Base-by-base conservation (phyloP, 2,888 invertebrate genomes). In the Callosobruchus maculatus region DNA sequence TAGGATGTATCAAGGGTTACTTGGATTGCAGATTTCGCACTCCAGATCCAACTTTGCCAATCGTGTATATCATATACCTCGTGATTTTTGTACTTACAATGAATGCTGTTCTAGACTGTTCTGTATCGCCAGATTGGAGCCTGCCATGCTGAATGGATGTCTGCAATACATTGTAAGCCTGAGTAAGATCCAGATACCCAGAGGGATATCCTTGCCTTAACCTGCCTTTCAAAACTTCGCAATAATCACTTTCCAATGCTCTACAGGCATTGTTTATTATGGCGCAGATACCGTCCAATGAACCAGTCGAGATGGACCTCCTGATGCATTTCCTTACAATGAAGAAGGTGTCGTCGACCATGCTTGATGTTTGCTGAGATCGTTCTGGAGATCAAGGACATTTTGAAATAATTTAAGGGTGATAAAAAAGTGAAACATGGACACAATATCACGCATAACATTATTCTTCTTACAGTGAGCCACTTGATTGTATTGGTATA, bases 311-410 rank as follows among this genome's bases (percentile, higher is more conserved):
- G 79, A 97, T 89, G n/a, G 97, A 94, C 78, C 99, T 93, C 79
- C 97, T 95, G 72, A 98, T 94, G 82, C 97, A 97, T 88, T 99
- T 99, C 82, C 97, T 93, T 1, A 98, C 92, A 79, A 99, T 97
- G 86, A 97, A 99, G 88, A 99, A 99, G 0, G 98, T 95, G 87
- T 99, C 99, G 86, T 99, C 99, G 0, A 99, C 95, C 89, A 99
- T 93, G 80, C 96, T 97, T 1, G 97, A 97, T 0, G 93, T 93
- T 79, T 93, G 91, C 13, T 68, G 68, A 49, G 49, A 49, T 7
- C 9, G 49, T 18, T 49, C 49, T 49, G 18, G 49, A 49, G 13
- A 13, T 49, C 7, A 4, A 26, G 7, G 7, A 26, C 7, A 2
- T 2, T 26, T 26, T 26, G 26, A 7, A 26, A 26, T 7, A 26